Evolutionary conservation across 2,113 vertebrate genomes (phyloP), one percentile per base, ranked within the genome.

Genomic region (Microtus montanus): DNA sequence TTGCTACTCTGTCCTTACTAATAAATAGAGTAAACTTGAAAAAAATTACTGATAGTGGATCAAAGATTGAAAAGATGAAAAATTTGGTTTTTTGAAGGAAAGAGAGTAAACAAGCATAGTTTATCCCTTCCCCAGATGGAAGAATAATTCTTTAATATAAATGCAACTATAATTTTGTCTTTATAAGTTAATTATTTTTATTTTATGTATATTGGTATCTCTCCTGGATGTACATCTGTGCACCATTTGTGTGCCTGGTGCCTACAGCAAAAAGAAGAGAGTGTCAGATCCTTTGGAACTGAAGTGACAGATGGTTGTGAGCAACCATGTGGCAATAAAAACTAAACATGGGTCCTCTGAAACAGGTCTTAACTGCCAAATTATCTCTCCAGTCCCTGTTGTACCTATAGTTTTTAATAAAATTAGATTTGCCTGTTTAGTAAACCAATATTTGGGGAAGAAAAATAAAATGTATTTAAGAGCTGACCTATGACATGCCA

Each of bases 51-150:
- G 73, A 49, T 73, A 82, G 38, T 94, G 15, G 15, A 5, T 54
- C 54, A 92, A 95, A 89, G 13, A 86, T 92, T 49, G 92, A 58
- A 24, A 85, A 91, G 26, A 30, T 14, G 93, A 88, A 61, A 92
- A 94, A 92, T 88, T 70, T 90, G 41, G 2, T 73, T 93, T 96
- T 94, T 52, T 47, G 58, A 96, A 96, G 79, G 94, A 95, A 93
- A 87, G 2, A 73, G 64, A 89, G 14, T 94, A 86, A 95, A 95
- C 28, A 82, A 54, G n/a, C 87, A 90, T 66, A 85, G 33, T 17
- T 44, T 93, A 83, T 92, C 28, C 78, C 5, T 86, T 94, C 91
- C 85, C 91, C 64, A 66, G 20, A 35, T 84, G n/a, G 96, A 93
- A 82, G 66, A 95, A 96, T 70, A 92, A 7, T 79, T 41, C 44